Evolutionary conservation across 1,140 invertebrate genomes (phyloP).

Genomic region (Camponotus pennsylvanicus): DNA sequence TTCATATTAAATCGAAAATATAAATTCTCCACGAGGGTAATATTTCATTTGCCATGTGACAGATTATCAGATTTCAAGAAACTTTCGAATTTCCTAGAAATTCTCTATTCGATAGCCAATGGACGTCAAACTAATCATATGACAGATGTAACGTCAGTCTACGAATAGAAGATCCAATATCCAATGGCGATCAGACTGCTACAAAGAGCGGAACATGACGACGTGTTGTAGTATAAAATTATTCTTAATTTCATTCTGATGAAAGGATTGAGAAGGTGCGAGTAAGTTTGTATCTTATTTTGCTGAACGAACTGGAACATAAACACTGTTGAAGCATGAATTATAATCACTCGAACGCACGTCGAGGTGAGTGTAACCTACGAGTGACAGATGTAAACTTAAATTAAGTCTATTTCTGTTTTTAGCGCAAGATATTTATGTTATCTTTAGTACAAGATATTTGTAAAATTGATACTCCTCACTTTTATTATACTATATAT

Average conservation of each 20-base stretch:
- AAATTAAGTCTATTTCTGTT: neutral
- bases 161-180: neutral
- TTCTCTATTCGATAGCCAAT: no score
- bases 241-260: conserved; percentile 68
- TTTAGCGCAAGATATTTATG: neutral
- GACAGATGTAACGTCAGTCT: neutral
- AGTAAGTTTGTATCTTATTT: neutral
- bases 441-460: neutral
- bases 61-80: no score
- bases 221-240: conserved; percentile 71
- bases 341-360: conserved; percentile 82
- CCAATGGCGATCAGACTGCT: neutral
- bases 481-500: neutral
- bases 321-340: conserved; percentile 77
- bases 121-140: no score
- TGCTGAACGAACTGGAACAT: neutral
- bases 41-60: no score
- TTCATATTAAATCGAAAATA: no score
- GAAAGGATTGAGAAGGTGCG: conserved; percentile 3
- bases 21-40: no score
- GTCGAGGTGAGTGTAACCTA: conserved; percentile 79
- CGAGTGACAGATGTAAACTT: conserved; percentile 34
- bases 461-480: neutral
- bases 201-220: conserved; percentile 75
- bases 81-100: no score